Conservation (phyloP, 2,888 invertebrate genomes). For the Lithophane socia region DNA sequence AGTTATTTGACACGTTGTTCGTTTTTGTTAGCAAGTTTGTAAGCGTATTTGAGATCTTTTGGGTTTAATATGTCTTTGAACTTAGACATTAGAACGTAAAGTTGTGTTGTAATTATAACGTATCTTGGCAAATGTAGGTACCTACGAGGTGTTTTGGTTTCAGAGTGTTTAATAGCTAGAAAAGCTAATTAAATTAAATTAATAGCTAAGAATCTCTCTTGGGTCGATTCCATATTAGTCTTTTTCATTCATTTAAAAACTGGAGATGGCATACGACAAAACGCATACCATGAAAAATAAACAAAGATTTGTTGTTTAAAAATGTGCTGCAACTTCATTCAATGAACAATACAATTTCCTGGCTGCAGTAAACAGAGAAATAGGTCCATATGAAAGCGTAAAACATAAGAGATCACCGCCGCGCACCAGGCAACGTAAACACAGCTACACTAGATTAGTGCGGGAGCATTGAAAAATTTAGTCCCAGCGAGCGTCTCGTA, state of each 20-base stretch:
- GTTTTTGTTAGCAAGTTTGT: conserved; percentile 35
- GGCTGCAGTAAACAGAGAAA: neutral
- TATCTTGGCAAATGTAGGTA: neutral
- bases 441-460: conserved; percentile 70
- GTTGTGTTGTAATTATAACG: neutral
- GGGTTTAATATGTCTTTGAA: conserved; percentile 8
- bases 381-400: conserved; percentile 68
- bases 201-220: neutral
- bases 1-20: conserved; percentile 26
- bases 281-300: neutral
- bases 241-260: neutral
- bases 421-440: conserved; percentile 64
- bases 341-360: neutral
- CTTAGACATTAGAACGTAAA: neutral
- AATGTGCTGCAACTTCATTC: neutral
- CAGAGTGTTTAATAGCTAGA: neutral
- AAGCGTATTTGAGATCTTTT: conserved; percentile 12
- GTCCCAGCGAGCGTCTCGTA: conserved; percentile 52
- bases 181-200: no score
- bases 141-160: neutral
- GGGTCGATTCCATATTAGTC: neutral
- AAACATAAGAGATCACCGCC: conserved; percentile 64
- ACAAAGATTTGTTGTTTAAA: neutral
- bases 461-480: conserved; percentile 73
- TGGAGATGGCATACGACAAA: neutral